Evolutionary conservation across 2,797 vertebrate genomes (phyloP).

Genomic region (Anguilla marmorata): DNA sequence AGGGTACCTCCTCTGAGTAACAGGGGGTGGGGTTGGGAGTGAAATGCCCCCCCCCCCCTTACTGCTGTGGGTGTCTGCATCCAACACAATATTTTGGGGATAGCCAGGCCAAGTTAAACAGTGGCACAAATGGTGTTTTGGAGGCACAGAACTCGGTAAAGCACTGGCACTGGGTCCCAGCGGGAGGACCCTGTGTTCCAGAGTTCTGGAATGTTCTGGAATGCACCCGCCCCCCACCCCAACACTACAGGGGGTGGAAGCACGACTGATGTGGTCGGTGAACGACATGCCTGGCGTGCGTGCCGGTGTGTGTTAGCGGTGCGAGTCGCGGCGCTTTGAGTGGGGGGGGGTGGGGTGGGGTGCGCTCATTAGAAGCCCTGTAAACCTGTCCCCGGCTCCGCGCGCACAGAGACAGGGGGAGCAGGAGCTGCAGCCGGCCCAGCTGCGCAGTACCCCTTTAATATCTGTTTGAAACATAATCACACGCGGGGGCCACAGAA

Average conservation of each 20-base stretch:
- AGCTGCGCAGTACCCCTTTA: slow-evolving; percentile 46
- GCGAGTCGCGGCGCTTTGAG: slow-evolving; percentile 43
- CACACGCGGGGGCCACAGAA: slow-evolving; percentile 21
- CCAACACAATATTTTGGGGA: slow-evolving; percentile 57
- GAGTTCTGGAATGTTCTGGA: slow-evolving; percentile 41
- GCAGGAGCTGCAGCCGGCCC: slow-evolving; percentile 40
- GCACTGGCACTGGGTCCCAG: neutral
- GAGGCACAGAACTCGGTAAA: neutral
- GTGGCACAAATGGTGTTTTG: slow-evolving; percentile 12
- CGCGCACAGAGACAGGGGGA: no score
- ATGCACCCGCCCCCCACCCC: slow-evolving; percentile 24
- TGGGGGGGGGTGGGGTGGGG: slow-evolving; percentile 41
- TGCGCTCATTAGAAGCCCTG: slow-evolving; percentile 58
- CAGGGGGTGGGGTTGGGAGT: slow-evolving; percentile 48
- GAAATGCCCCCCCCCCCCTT: slow-evolving; percentile 44
- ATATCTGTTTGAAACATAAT: slow-evolving; percentile 40
- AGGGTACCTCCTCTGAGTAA: slow-evolving; percentile 49
- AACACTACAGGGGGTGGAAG: slow-evolving; percentile 31
- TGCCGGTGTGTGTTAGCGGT: slow-evolving; percentile 54
- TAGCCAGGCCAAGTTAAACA: slow-evolving; percentile 32
- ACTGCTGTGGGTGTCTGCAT: slow-evolving; percentile 50
- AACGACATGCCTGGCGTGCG: slow-evolving; percentile 25
- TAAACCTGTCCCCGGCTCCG: slow-evolving; percentile 48
- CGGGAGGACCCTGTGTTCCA: neutral
- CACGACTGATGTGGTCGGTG: neutral